These are phyloP conservation scores for Melieria crassipennis DNA, from an alignment of 2,888 invertebrate genomes.

Conservation along the genomic window DNA sequence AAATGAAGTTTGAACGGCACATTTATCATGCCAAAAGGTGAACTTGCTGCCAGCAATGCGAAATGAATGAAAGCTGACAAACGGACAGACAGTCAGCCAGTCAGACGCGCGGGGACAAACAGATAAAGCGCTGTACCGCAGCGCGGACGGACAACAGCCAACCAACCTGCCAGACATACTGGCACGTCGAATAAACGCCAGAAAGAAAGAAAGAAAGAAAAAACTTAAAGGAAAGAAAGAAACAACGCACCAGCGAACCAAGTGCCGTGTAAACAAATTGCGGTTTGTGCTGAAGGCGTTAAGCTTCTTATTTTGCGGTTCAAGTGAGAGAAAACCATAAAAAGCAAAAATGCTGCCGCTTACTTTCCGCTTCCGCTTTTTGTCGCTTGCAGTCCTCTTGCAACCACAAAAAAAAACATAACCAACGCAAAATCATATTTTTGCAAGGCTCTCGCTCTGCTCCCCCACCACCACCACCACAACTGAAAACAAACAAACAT, in stretches of 20 bases:
- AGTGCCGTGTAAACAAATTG: slow-evolving; percentile 32
- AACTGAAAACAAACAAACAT: slow-evolving; percentile 29
- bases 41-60: not conserved
- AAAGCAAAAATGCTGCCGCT: not conserved
- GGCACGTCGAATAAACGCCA: not conserved
- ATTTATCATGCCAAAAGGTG: not conserved
- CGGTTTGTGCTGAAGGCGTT: slow-evolving; percentile 25
- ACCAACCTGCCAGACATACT: slow-evolving; percentile 3
- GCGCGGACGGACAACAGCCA: not conserved
- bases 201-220: slow-evolving; percentile 1
- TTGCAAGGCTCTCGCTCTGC: not conserved
- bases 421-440: not conserved
- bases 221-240: not conserved
- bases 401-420: not conserved
- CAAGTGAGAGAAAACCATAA: slow-evolving; percentile 2
- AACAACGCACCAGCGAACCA: not conserved
- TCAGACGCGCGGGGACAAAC: not conserved
- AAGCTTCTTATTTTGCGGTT: slow-evolving; percentile 34
- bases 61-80: not conserved
- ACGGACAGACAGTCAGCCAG: not conserved
- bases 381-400: not conserved
- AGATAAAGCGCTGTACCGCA: not conserved
- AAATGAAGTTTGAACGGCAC: not conserved
- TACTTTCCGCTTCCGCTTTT: not conserved
- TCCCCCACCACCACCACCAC: too few species aligned